Evolutionary conservation across 2,888 invertebrate species (phyloP).

Genomic region (Callimorpha dominula): DNA sequence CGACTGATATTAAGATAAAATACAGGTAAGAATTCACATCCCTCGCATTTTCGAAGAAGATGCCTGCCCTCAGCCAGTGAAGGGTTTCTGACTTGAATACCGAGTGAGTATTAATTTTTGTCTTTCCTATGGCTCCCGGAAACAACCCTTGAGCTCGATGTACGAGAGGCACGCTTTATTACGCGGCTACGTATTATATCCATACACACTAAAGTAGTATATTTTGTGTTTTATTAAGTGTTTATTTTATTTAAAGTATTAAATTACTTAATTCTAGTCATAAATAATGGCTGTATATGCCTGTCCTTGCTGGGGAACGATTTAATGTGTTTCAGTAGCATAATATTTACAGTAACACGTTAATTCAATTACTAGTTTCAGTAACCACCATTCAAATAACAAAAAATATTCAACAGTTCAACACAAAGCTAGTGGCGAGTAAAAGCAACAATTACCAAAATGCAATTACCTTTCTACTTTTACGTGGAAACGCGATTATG

Average conservation of each 20-base stretch:
- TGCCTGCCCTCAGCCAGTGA: constrained; percentile 34
- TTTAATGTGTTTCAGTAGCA: background rate
- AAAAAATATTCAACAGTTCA: constrained; percentile 12
- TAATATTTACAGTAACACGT: constrained; percentile 7
- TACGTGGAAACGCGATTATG: constrained; percentile 54
- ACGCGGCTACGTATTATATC: background rate
- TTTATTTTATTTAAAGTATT: background rate
- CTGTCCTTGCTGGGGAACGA: background rate
- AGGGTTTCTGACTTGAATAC: constrained; percentile 43
- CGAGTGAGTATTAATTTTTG: constrained; percentile 32
- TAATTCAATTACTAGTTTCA: constrained; percentile 8
- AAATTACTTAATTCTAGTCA: background rate
- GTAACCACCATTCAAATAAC: constrained; percentile 9
- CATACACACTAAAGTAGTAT: background rate
- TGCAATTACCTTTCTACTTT: constrained; percentile 55
- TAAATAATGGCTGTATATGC: background rate
- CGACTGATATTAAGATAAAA: constrained; percentile 21
- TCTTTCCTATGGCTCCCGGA: constrained; percentile 17
- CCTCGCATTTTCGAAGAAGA: constrained; percentile 29
- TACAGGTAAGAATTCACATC: constrained; percentile 27
- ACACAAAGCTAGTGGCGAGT: constrained; percentile 10
- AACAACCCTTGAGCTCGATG: constrained; percentile 33
- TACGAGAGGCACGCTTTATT: constrained; percentile 31
- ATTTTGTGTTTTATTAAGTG: background rate
- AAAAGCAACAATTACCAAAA: constrained; percentile 22